Evolutionary conservation across 2,113 vertebrate species (phyloP).

Genomic region (Oreocharis arfaki): DNA sequence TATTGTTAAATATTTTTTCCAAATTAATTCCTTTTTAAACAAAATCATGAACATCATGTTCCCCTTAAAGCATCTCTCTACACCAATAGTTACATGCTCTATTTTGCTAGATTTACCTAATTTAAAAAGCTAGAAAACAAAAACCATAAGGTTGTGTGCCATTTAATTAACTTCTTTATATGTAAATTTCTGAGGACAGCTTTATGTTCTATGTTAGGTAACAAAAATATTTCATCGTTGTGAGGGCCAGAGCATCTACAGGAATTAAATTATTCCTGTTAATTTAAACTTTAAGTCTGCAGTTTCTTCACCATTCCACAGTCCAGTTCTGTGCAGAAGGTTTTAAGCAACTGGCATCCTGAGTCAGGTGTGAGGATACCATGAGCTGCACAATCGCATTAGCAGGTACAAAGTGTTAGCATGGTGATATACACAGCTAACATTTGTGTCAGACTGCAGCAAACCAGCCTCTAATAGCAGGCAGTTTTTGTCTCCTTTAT

Average conservation of each 20-base stretch:
- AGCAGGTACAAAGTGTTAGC: background rate
- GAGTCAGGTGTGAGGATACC: background rate
- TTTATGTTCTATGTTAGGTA: background rate
- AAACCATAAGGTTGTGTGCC: background rate
- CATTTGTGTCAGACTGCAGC: background rate
- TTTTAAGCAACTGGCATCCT: background rate
- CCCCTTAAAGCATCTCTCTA: background rate
- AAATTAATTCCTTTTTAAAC: background rate
- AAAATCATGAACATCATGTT: background rate
- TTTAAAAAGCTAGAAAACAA: background rate
- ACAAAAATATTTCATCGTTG: background rate
- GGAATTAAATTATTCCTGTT: background rate
- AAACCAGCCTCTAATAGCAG: background rate
- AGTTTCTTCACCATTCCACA: background rate
- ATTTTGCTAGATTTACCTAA: background rate
- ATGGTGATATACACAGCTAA: accelerated
- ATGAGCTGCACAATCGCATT: accelerated
- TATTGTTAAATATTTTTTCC: background rate
- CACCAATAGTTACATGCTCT: background rate
- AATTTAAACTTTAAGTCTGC: background rate
- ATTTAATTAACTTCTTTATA: background rate
- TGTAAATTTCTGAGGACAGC: background rate
- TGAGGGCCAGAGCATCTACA: background rate
- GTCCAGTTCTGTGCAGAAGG: background rate
- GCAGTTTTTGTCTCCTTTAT: background rate